Base-by-base conservation (phyloP, 1,140 invertebrate genomes). In the Phenacoccus solenopsis region DNA sequence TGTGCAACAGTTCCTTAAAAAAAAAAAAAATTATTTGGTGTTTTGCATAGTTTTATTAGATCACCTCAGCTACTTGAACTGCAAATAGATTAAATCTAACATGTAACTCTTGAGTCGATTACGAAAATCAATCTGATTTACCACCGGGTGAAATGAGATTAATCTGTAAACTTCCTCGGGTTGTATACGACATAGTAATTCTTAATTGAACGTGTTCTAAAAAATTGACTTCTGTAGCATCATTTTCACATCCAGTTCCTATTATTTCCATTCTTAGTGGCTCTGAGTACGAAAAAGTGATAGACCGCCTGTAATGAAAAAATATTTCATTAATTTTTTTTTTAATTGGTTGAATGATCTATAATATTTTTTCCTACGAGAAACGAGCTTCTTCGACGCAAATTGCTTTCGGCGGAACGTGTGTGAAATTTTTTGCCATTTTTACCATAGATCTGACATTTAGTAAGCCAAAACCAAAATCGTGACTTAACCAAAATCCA, bases 391-490 rank as follows among this genome's bases (percentile, higher is more conserved):
- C 38, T 49, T 83, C 76, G 56, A 75, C 75, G 76, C 89, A 93
- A 28, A 84, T 81, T 35, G 74, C 75, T 76, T 89, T 87, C 64
- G 84, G 78, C 0, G 93, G 91, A 1, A 96, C 91, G 9, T 77
- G 87, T 0, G 82, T 87, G 92, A 93, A 97, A 74, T 86, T 86
- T 21, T 82, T 75, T 16, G 92, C 89, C 4, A 86, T 78, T 61
- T 81, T 80, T 4, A 95, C 91, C 74, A 96, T 82, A 1, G 83
- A 82, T 68, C 85, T 85, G 2, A 91, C 93, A 79, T 97, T 93
- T 83, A 98, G 87, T 32, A 98, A 79, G 4, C 94, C 94, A 79
- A 94, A 98, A 5, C 94, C 94, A 78, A 94, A 95, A 74, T 88
- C 82, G 0, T 87, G 81, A 77, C 88, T 89, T 77, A 87, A 89